Conservation (phyloP, 1,140 invertebrate genomes). For the Drosophila novamexicana region DNA sequence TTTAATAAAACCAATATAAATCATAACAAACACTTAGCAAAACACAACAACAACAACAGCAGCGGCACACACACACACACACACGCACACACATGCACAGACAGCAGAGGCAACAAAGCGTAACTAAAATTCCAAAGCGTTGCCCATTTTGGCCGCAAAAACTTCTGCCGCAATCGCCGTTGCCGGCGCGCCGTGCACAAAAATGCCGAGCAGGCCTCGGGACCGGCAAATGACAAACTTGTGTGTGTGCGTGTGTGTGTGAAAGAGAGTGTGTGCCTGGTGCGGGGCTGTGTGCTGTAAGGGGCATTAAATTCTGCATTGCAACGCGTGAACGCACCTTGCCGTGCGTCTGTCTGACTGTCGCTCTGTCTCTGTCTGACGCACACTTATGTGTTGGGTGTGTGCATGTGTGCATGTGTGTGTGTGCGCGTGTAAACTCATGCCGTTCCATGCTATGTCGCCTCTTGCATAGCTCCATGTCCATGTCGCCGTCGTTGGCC, state of each 20-base stretch:
- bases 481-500: conserved; percentile 52
- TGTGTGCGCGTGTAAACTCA: conserved; percentile 26
- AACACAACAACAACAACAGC: conserved; percentile 50
- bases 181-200: conserved; percentile 40
- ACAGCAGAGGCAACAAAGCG: conserved; percentile 66
- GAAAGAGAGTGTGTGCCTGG: conserved; percentile 7
- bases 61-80: conserved; percentile 1
- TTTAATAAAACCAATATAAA: conserved; percentile 83
- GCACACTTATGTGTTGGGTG: conserved; percentile 11
- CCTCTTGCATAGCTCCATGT: conserved; percentile 74
- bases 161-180: conserved; percentile 50
- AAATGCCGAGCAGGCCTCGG: conserved; percentile 54
- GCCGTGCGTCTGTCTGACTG: conserved; percentile 28
- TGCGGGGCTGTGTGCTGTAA: not conserved
- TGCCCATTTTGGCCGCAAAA: conserved; percentile 79
- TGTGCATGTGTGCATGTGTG: conserved; percentile 27
- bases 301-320: conserved; percentile 53
- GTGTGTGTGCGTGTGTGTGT: conserved; percentile 9
- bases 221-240: conserved; percentile 54
- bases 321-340: conserved; percentile 80
- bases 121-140: conserved; percentile 81
- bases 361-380: conserved; percentile 11
- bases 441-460: conserved; percentile 60
- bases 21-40: conserved; percentile 81
- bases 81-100: conserved; percentile 4